phyloP scores from a whole-genome alignment of 1,140 invertebrate genomes.

The Brachionus angularis region DNA sequence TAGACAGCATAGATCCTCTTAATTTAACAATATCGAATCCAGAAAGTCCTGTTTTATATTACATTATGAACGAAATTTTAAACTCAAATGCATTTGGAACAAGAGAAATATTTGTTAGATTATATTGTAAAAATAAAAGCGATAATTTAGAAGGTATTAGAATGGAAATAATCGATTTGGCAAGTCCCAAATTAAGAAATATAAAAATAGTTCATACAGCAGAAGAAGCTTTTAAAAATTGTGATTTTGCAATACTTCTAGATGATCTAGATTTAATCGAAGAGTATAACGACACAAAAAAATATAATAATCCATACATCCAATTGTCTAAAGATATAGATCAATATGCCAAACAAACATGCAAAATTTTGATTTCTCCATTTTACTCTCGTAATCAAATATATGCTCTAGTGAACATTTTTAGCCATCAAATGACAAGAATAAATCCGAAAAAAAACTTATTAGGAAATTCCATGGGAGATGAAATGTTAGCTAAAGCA shows the following conservation, averaged over 20 bases:
- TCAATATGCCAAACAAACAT: slow-evolving; percentile 4
- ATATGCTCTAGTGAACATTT: slow-evolving; percentile 15
- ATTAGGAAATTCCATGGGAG: slow-evolving; percentile 28
- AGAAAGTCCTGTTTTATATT: slow-evolving; percentile 19
- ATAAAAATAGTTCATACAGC: slow-evolving; percentile 8
- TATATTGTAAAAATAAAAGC: neutral
- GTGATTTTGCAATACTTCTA: slow-evolving; percentile 34
- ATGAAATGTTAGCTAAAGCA: slow-evolving; percentile 35
- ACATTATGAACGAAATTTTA: neutral
- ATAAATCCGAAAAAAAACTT: slow-evolving; percentile 28
- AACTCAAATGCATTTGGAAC: slow-evolving; percentile 4
- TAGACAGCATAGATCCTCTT: neutral
- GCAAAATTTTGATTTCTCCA: slow-evolving; percentile 31
- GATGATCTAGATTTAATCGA: slow-evolving; percentile 10
- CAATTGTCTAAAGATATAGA: slow-evolving; percentile 13
- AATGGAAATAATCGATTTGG: slow-evolving; percentile 20
- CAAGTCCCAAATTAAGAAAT: neutral
- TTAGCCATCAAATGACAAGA: slow-evolving; percentile 19
- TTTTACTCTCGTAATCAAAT: slow-evolving; percentile 9
- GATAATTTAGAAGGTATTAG: neutral
- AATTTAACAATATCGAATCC: slow-evolving; percentile 35
- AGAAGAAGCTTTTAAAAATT: slow-evolving; percentile 20
- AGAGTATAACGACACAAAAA: neutral
- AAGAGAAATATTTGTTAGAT: slow-evolving; percentile 14
- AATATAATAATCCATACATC: slow-evolving; percentile 16